Evolutionary conservation across 2,888 invertebrate species (phyloP).

Genomic region (Stenchaetothrips biformis): DNA sequence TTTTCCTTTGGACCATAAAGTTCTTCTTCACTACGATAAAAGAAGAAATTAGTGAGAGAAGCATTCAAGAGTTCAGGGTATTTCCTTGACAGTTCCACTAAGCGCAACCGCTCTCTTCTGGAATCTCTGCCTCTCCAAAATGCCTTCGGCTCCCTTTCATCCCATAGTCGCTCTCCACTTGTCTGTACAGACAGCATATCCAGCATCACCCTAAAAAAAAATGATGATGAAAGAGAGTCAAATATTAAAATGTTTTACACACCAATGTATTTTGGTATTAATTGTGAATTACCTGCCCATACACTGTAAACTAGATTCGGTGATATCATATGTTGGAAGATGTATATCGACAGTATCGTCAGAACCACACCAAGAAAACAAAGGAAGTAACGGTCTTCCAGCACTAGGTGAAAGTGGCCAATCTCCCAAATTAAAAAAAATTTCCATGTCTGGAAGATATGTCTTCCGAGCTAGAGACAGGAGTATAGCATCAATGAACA

Average conservation of each 20-base stretch:
- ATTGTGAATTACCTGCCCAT: conserved; percentile 70
- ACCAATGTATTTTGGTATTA: conserved; percentile 26
- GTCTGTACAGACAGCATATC: conserved; percentile 89
- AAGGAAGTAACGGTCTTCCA: conserved; percentile 60
- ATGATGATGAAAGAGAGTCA: conserved; percentile 36
- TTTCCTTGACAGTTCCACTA: conserved; percentile 70
- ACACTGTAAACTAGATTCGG: conserved; percentile 84
- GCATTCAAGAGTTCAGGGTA: conserved; percentile 80
- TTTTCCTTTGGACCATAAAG: conserved; percentile 81
- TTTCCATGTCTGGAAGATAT: conserved; percentile 76
- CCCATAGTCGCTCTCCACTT: conserved; percentile 66
- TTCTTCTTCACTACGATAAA: conserved; percentile 77
- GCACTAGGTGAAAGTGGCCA: conserved; percentile 74
- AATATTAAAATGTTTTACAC: conserved; percentile 27
- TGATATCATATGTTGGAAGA: conserved; percentile 92
- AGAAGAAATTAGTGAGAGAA: conserved; percentile 93
- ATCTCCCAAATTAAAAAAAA: conserved; percentile 90
- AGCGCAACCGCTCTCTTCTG: conserved; percentile 71
- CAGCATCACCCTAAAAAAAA: conserved; percentile 65
- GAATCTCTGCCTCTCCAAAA: conserved; percentile 95
- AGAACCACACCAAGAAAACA: conserved; percentile 97
- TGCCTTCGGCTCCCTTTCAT: conserved; percentile 64
- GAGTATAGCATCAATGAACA: conserved; percentile 87
- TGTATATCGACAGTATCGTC: conserved; percentile 79
- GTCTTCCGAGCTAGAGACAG: conserved; percentile 77